These are phyloP conservation scores for Liasis olivaceus DNA, from an alignment of 2,797 vertebrate species.

Conservation along the genomic window DNA sequence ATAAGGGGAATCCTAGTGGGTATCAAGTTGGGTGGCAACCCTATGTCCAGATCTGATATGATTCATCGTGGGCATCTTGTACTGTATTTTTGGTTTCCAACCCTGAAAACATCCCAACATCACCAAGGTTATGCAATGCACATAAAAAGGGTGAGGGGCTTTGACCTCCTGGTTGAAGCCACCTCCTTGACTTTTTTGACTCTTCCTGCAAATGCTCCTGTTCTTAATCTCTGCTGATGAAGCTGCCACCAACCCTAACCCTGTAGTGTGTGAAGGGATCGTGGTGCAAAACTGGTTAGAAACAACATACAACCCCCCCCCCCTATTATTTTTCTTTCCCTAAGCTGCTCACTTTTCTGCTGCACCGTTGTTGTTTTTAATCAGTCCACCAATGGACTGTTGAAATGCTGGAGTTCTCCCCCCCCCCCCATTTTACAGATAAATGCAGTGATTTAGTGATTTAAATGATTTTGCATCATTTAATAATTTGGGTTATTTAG, in stretches of 20 bases:
- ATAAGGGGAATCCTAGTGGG: no score
- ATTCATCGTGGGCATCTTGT: no score
- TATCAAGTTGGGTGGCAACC: no score
- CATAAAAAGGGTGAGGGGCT: neutral
- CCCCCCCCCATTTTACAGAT: neutral
- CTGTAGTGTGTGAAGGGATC: neutral
- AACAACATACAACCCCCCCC: neutral
- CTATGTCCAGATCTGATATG: no score
- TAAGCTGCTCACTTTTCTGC: neutral
- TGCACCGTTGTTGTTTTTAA: neutral
- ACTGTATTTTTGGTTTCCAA: no score
- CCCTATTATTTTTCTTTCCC: neutral
- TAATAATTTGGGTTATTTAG: neutral
- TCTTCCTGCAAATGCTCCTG: neutral
- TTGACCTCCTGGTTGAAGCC: neutral
- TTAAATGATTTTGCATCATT: neutral
- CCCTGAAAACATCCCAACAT: no score
- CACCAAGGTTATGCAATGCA: neutral
- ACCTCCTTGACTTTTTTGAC: neutral
- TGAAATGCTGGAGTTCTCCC: neutral
- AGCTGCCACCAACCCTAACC: neutral
- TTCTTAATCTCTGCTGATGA: neutral
- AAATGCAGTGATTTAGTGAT: neutral
- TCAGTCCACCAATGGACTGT: neutral
- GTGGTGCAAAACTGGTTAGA: neutral